phyloP scores from a whole-genome alignment of 2,113 vertebrate species.

The Caranx melampygus region DNA sequence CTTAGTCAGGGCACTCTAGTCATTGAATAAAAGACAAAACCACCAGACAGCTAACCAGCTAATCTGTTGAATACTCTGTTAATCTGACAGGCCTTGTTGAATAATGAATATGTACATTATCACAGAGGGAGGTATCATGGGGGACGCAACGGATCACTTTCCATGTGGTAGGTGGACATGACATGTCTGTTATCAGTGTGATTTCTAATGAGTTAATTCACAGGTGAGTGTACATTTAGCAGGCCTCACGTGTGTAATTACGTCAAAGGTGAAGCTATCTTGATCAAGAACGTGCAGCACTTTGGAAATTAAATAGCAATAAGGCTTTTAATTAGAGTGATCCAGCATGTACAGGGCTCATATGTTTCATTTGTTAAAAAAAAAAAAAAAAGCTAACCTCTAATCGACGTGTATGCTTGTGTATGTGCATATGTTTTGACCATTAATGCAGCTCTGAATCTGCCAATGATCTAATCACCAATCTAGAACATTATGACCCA shows the following conservation, averaged over 20 bases:
- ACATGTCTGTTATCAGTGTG: constrained; percentile 56
- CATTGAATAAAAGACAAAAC: constrained; percentile 61
- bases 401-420: constrained; percentile 22
- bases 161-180: constrained; percentile 51
- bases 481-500: constrained; percentile 57
- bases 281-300: not conserved
- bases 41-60: constrained; percentile 62
- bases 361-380: not conserved
- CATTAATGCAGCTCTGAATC: constrained; percentile 43
- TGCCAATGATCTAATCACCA: constrained; percentile 50
- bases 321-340: not conserved
- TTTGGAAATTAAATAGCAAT: constrained; percentile 21
- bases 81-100: constrained; percentile 68
- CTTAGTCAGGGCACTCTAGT: constrained; percentile 35
- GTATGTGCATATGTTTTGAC: constrained; percentile 25
- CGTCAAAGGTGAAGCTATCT: constrained; percentile 18
- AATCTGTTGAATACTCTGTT: constrained; percentile 64
- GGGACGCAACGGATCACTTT: constrained; percentile 51
- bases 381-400: constrained; percentile 6
- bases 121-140: constrained; percentile 58
- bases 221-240: constrained; percentile 51
- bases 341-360: not conserved
- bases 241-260: constrained; percentile 8
- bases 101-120: constrained; percentile 76
- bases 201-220: constrained; percentile 67